Evolutionary conservation across 30 jellyfish, hydroid and myxozoan genomes (phyloP).

Genomic region (Cassiopea xamachana): DNA sequence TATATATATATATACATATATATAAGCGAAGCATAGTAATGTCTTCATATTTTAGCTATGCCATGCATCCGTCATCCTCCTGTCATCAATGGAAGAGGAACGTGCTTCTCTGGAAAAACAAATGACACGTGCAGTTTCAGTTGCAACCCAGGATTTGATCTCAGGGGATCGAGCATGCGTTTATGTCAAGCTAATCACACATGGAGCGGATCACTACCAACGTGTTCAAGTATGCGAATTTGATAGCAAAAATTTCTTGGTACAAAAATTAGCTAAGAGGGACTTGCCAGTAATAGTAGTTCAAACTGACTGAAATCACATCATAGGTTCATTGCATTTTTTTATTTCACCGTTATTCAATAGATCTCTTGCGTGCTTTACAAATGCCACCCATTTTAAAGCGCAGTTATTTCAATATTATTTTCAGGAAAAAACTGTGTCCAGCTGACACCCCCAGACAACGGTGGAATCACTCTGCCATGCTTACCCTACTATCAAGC

Average conservation of each 20-base stretch:
- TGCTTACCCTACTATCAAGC: constrained; percentile 67
- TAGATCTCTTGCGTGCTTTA: too few species aligned
- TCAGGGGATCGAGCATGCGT: constrained; percentile 72
- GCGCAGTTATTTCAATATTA: background rate
- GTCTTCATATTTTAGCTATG: constrained; percentile 23
- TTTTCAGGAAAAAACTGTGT: constrained; percentile 61
- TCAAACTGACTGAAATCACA: too few species aligned
- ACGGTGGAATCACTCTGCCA: constrained; percentile 65
- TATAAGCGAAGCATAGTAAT: background rate
- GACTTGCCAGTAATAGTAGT: too few species aligned
- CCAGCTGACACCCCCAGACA: constrained; percentile 37
- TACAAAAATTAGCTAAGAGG: too few species aligned
- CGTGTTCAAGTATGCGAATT: constrained; percentile 56
- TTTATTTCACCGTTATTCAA: too few species aligned
- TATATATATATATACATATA: too few species aligned
- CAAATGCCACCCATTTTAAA: background rate
- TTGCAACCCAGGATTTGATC: constrained; percentile 65
- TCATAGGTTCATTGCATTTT: too few species aligned
- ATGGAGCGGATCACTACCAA: constrained; percentile 79
- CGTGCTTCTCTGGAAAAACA: constrained; percentile 77
- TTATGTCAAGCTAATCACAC: constrained; percentile 67
- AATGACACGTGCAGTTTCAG: constrained; percentile 60
- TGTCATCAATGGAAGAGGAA: constrained; percentile 67
- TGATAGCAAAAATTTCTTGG: too few species aligned
- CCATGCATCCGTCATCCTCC: constrained; percentile 80